Base-by-base conservation (phyloP, 35 echinoderm and acorn worm genomes). In the Lytechinus pictus region DNA sequence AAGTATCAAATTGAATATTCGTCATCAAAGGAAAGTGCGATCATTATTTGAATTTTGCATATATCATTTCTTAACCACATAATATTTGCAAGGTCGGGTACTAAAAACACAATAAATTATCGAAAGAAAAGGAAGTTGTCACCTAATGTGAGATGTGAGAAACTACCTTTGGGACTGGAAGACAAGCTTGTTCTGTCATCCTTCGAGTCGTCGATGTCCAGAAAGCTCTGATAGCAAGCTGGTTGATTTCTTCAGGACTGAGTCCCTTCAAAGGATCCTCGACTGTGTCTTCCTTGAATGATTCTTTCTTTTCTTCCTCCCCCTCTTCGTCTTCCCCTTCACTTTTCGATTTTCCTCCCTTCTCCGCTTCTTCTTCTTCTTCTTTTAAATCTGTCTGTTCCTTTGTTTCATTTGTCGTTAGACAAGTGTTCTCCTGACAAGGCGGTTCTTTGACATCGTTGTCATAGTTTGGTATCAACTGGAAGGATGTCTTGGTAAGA, bases 101-200 rank as follows among this genome's bases (percentile, higher is more conserved):
- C 61, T 21, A 71, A 14, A 4, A 79, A 79, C 19, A n/a, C 66
- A 14, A 79, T 79, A 24, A 7, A 44, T 24, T 24, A 13, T 24
- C 61, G 61, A 24, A 71, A 71, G 13, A 21, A 71, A 71, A 71
- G 5, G 14, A 5, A 71, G 13, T 13, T 71, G 3, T 5, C 66
- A 0, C n/a, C 19, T 5, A n/a, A n/a, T 79, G 19, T 16, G 66
- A n/a, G 21, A 19, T 24, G 54, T 27, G 16, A 95, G 10, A 91
- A 21, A 58, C 94, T 95, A 97, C 98, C 94, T 97, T 66, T 28
- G 96, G 61, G 13, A 97, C 86, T 10, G 96, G 95, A 27, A 99
- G 58, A 86, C 96, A 95, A 6, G 95, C 96, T 57, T 95, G 89
- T 55, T 99, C 54, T 4, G 95, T 95, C 7, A 97, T 97, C 79